Base-by-base conservation (phyloP, 2,113 vertebrate species). In the Electrona antarctica region DNA sequence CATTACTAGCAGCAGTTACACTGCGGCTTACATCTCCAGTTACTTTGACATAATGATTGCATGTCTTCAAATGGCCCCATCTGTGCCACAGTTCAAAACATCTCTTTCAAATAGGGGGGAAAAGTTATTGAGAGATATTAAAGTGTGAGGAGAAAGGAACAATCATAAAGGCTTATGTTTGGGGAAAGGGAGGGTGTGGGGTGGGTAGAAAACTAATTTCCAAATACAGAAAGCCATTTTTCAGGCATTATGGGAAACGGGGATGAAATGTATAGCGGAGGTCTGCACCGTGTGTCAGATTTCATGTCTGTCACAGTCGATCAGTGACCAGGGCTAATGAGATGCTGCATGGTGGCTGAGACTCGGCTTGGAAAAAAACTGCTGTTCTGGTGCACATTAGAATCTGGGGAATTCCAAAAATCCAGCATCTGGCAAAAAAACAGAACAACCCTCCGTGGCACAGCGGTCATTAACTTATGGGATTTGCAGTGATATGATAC, bases 351-450 rank as follows among this genome's bases (percentile, higher is more conserved):
- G 70, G 81, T 70, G 78, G 69, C 77, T 78, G 73, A 64, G 71
- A 83, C 65, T 73, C 3, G 33, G 80, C 85, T 73, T 73, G 85
- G 80, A 82, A 33, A 33, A 33, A 90, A 91, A 88, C 80, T 73
- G 77, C 80, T 90, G 83, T 86, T 90, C 83, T 90, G 85, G 83
- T 89, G 78, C 83, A 74, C 73, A 87, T 88, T 88, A 90, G 84
- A 88, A 91, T 91, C 84, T 77, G 60, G 83, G 87, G 85, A 91
- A 91, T 89, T 91, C 88, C 79, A 90, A 90, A 90, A 90, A 89
- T 90, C 77, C 14, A 61, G 80, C 86, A 89, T 92, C 85, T 89
- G 87, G 87, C 85, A 81, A 87, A 88, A 89, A 90, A 50, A 46
- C 0, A 59, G 74, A 87, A 83, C 71, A 85, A 60, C 72, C 85